Evolutionary conservation across 2,797 vertebrate species (phyloP), one percentile per base, ranked within the genome.

Genomic region (Hephaestus fuliginosus): DNA sequence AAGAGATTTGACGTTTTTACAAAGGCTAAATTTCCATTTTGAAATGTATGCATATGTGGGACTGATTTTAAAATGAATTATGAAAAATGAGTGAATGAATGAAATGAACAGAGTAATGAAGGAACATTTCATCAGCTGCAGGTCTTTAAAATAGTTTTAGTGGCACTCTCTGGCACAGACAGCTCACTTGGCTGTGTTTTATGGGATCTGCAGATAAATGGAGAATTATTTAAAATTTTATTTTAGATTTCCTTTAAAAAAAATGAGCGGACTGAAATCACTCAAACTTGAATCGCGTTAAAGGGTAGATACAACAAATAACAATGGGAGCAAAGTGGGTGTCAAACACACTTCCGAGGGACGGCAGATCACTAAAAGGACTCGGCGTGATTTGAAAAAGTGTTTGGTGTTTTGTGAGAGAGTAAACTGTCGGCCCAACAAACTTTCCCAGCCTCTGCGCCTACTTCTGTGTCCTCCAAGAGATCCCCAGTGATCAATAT

Each of bases 401-500:
- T 66, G 22, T 2, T 56, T 0, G 22, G 43, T 74, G 70, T 74
- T 68, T 48, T 62, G 70, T 33, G 73, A 51, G 74, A 77, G 80
- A 86, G 82, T 81, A 87, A 91, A 88, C 80, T 90, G 89, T 89
- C 65, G 60, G 77, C 83, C 65, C 70, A 77, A 89, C 87, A 86
- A 93, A 91, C 80, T 91, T 91, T 83, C 46, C 15, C 78, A 68
- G 80, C 82, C 75, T 83, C 72, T 46, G 22, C 80, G 80, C 74
- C 53, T 39, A 62, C 75, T 87, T 74, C 25, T 58, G 63, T 75
- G 92, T 89, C 86, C 88, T 89, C 85, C 56, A 71, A 69, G 79
- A 90, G 84, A 75, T 91, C 90, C 90, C 79, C 76, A 51, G 76
- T 6, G 87, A 92, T 93, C 90, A 93, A 91, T 93, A 91, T 90